Percentiles rank a stretch among this genome's conserved stretches.
These are phyloP conservation scores for Temnothorax unifasciatus DNA, from an alignment of 2,888 invertebrate species.

Conservation along the genomic window DNA sequence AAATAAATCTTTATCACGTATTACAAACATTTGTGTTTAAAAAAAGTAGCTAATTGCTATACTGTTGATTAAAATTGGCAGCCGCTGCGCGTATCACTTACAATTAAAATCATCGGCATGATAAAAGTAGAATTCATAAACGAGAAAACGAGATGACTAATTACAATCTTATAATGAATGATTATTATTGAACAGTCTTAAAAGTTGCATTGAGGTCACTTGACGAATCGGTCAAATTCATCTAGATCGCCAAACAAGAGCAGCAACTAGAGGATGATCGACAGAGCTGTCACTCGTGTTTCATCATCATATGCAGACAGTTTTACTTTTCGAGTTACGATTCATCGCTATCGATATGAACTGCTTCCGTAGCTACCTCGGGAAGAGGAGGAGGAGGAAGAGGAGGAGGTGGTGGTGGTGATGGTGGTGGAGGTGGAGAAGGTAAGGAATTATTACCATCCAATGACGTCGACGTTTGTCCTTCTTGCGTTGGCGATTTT, in stretches of 20 bases:
- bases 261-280: slow-evolving; percentile 3
- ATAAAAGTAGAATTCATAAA: slow-evolving; percentile 30
- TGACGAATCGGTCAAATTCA: slow-evolving; percentile 28
- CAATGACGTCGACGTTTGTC: slow-evolving; percentile 60
- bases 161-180: slow-evolving; percentile 3
- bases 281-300: slow-evolving; percentile 14
- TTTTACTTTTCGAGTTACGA: slow-evolving; percentile 50
- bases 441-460: slow-evolving; percentile 36
- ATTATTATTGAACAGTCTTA: slow-evolving; percentile 50
- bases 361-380: slow-evolving; percentile 83
- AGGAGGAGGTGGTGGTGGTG: slow-evolving; percentile 44
- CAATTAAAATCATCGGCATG: not conserved
- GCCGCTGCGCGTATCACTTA: not conserved
- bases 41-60: slow-evolving; percentile 1
- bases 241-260: slow-evolving; percentile 31
- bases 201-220: slow-evolving; percentile 45
- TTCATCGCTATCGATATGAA: slow-evolving; percentile 81
- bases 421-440: slow-evolving; percentile 56
- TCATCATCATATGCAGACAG: not conserved
- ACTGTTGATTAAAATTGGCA: slow-evolving; percentile 28
- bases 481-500: slow-evolving; percentile 76
- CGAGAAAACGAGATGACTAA: slow-evolving; percentile 31
- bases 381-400: slow-evolving; percentile 56
- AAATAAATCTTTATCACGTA: not conserved
- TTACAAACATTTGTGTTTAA: not conserved